Percentiles rank a stretch among this genome's conserved stretches.
Conservation (phyloP, 2,113 vertebrate genomes). For the Sylvilagus bachmani region DNA sequence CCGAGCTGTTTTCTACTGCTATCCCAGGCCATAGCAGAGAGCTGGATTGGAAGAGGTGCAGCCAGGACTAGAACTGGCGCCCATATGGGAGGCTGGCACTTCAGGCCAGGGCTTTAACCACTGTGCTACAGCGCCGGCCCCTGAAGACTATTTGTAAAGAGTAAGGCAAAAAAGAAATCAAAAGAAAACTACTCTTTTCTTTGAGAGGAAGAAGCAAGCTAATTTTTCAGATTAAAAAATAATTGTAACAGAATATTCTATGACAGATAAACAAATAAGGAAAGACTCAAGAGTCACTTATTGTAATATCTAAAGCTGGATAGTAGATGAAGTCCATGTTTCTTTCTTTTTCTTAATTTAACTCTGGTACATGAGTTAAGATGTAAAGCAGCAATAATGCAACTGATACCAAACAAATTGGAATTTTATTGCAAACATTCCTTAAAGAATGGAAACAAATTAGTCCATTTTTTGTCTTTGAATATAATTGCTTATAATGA, state of each 20-base stretch:
- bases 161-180: slow-evolving; percentile 42
- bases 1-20: too few species aligned
- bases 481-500: slow-evolving; percentile 80
- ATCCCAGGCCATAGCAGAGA: too few species aligned
- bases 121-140: too few species aligned
- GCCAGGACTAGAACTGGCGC: too few species aligned
- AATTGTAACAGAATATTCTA: slow-evolving; percentile 64
- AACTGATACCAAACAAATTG: slow-evolving; percentile 83
- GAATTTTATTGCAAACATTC: slow-evolving; percentile 86
- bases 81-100: too few species aligned
- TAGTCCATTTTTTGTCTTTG: slow-evolving; percentile 75
- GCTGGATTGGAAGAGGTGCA: too few species aligned
- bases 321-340: slow-evolving; percentile 49
- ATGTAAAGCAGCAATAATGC: slow-evolving; percentile 80
- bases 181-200: background rate
- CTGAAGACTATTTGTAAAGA: slow-evolving; percentile 70
- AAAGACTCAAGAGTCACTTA: slow-evolving; percentile 51
- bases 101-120: too few species aligned
- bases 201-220: slow-evolving; percentile 74
- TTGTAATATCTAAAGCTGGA: slow-evolving; percentile 42
- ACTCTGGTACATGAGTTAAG: slow-evolving; percentile 73
- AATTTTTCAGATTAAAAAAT: slow-evolving; percentile 67
- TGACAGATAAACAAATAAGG: slow-evolving; percentile 65
- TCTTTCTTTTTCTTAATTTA: slow-evolving; percentile 62
- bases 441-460: slow-evolving; percentile 84